Evolutionary conservation across 2,797 vertebrate genomes (phyloP).

Genomic region (Xenops minutus): DNA sequence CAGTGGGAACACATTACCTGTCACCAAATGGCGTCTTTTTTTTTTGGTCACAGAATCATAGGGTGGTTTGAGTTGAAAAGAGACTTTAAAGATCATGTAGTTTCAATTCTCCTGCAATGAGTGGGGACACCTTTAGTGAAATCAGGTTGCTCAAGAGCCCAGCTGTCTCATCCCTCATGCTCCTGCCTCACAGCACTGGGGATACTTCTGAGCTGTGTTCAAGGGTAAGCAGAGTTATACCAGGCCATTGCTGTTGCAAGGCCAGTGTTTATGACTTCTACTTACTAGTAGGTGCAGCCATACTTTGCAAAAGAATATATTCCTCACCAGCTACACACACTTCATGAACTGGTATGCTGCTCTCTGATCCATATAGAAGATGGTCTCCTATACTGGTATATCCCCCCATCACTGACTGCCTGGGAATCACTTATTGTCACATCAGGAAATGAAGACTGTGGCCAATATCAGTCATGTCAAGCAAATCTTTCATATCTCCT

Average conservation of each 20-base stretch:
- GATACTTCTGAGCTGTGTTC: not conserved
- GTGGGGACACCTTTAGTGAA: not conserved
- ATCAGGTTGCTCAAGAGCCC: not conserved
- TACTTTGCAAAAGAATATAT: not conserved
- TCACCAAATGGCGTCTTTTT: not conserved
- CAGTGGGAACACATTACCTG: not conserved
- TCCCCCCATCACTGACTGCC: not conserved
- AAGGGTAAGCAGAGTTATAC: not conserved
- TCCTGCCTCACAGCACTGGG: not conserved
- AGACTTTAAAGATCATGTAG: not conserved
- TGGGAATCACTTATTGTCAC: not conserved
- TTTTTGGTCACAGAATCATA: not conserved
- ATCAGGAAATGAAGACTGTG: not conserved
- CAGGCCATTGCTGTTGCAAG: not conserved
- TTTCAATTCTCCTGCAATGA: not conserved
- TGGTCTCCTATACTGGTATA: not conserved
- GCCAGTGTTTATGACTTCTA: not conserved
- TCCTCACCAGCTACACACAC: not conserved
- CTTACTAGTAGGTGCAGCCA: not conserved
- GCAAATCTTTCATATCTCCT: not conserved
- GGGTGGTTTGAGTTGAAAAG: not conserved
- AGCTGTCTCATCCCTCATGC: not conserved
- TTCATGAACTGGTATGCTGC: not conserved
- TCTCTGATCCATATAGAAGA: not conserved
- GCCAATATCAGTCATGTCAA: not conserved